A percentile compares a stretch with the other conserved stretches of the same genome.
Evolutionary conservation across 2,888 invertebrate species (phyloP).

Genomic region (Plusia festucae): DNA sequence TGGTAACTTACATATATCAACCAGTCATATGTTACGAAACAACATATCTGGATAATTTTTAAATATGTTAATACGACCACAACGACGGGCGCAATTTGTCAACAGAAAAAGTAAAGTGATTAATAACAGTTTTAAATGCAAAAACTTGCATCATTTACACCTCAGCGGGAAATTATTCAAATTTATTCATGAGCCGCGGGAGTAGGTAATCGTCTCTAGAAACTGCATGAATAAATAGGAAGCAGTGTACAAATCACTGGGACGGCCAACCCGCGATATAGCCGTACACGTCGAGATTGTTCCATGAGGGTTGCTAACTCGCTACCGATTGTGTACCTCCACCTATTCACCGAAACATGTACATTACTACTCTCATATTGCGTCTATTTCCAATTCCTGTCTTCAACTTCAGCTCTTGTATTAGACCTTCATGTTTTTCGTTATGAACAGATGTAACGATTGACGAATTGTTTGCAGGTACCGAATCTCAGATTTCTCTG

Average conservation of each 20-base stretch:
- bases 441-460: slow-evolving; percentile 22
- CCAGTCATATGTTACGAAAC: slow-evolving; percentile 46
- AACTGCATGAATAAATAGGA: slow-evolving; percentile 87
- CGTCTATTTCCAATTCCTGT: slow-evolving; percentile 36
- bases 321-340: slow-evolving; percentile 47
- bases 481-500: slow-evolving; percentile 5
- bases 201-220: slow-evolving; percentile 85
- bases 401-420: slow-evolving; percentile 29
- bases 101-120: slow-evolving; percentile 77
- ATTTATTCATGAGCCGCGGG: slow-evolving; percentile 85
- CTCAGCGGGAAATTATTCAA: slow-evolving; percentile 84
- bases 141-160: slow-evolving; percentile 88
- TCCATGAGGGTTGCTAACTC: slow-evolving; percentile 54
- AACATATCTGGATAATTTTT: slow-evolving; percentile 41
- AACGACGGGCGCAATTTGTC: slow-evolving; percentile 70
- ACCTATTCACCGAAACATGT: slow-evolving; percentile 47
- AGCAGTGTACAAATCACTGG: slow-evolving; percentile 82
- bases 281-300: slow-evolving; percentile 59
- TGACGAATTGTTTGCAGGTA: slow-evolving; percentile 13
- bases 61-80: slow-evolving; percentile 55
- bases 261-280: slow-evolving; percentile 66
- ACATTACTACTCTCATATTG: slow-evolving; percentile 47
- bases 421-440: slow-evolving; percentile 28
- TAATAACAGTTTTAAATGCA: slow-evolving; percentile 85
- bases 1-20: slow-evolving; percentile 45